Evolutionary conservation across 2,113 vertebrate species (phyloP), one percentile per base, ranked within the genome.

Genomic region (Rhizomys pruinosus): DNA sequence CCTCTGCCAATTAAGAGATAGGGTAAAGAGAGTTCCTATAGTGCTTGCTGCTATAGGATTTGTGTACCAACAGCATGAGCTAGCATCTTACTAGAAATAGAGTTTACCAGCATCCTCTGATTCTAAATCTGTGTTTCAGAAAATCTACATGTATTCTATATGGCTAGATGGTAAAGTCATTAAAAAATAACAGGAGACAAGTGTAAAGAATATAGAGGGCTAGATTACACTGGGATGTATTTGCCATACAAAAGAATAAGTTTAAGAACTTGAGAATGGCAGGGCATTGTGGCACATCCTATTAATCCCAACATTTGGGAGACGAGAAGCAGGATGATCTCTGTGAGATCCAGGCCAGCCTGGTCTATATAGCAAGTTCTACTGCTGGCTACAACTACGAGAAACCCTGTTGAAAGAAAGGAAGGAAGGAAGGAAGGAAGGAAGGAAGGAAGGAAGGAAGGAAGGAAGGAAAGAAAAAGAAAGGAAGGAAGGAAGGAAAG

Each of bases 251-350:
- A 72, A 87, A 79, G 10, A 22, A 17, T 47, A 68, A 77, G 29
- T 84, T 81, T 66, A 78, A 90, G 66, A 84, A 69, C 32, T 68
- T 71, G 34, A 87, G n/a, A 93, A 10, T 61, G 81, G 47, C 11
- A 6, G 47, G 47, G 47, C 11, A 52, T 52, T 52, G 11, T 52
- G 47, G 47, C 11, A 11, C 47, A 52, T 11, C 6, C 47, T 11
- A 7, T 52, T 52, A 52, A 52, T 52, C 47, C 6, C 47, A 7
- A 11, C 47, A 52, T 11, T 52, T 52, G 47, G 47, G n/a, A n/a
- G n/a, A n/a, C n/a, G n/a, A n/a, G n/a, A n/a, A n/a, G n/a, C n/a
- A n/a, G n/a, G n/a, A n/a, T n/a, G n/a, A n/a, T n/a, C n/a, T n/a
- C n/a, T n/a, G n/a, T n/a, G n/a, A n/a, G n/a, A n/a, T n/a, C n/a